Conservation (phyloP, 2,888 invertebrate genomes). For the Sabatieria punctata region DNA sequence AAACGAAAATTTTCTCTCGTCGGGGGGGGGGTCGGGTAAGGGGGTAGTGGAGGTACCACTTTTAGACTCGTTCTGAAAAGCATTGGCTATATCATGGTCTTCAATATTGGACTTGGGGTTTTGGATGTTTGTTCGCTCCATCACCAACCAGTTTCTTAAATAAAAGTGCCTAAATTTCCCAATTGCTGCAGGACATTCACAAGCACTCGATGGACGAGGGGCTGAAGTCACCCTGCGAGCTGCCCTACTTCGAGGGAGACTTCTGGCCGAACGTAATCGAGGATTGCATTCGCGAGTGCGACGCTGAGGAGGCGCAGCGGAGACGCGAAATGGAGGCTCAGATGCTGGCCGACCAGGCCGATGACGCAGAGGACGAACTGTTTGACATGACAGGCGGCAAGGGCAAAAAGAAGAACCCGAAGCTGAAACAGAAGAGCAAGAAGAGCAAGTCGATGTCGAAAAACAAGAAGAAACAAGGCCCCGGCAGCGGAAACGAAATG, state of each 20-base stretch:
- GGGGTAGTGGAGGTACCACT: too few species aligned
- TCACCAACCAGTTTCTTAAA: too few species aligned
- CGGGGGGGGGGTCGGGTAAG: too few species aligned
- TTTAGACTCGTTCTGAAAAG: too few species aligned
- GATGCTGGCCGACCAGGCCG: conserved; percentile 10
- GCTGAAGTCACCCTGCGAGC: conserved; percentile 71
- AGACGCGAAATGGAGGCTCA: conserved; percentile 45
- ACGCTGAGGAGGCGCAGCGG: conserved; percentile 93
- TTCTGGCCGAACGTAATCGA: conserved; percentile 99
- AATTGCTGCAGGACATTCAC: conserved; percentile 47
- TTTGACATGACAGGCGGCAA: conserved; percentile 12
- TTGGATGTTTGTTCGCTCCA: too few species aligned
- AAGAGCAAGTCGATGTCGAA: conserved; percentile 79
- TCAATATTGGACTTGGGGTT: too few species aligned
- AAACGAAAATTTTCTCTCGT: too few species aligned
- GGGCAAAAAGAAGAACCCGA: conserved; percentile 17
- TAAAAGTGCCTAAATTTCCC: too few species aligned
- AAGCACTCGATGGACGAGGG: conserved; percentile 80
- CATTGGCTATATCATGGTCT: too few species aligned
- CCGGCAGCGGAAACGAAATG: conserved; percentile 41
- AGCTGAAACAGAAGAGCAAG: conserved; percentile 67
- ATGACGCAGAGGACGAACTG: conserved; percentile 15
- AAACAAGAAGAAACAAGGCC: conserved; percentile 66
- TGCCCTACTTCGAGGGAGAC: conserved; percentile 97
- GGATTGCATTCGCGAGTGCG: conserved; percentile 94